These are phyloP conservation scores for Scaptomyza tumidula DNA, from an alignment of 2,888 invertebrate genomes.

Conservation along the genomic window DNA sequence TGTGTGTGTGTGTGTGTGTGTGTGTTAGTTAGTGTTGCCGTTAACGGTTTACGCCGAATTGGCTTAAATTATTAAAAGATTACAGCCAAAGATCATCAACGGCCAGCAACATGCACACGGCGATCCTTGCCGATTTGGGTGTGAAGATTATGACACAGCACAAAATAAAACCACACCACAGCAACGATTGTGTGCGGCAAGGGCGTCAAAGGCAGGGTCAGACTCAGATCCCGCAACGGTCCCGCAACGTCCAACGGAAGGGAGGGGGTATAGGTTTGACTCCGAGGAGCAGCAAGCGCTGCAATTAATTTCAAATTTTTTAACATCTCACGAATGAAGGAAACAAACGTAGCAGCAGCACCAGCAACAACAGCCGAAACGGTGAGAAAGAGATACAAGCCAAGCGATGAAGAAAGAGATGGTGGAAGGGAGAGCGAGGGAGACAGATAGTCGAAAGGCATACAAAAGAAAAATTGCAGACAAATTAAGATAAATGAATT, in stretches of 20 bases:
- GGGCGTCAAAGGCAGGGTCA: constrained; percentile 36
- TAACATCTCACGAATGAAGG: constrained; percentile 47
- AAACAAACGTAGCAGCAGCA: constrained; percentile 26
- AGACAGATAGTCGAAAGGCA: background rate
- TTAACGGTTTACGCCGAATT: constrained; percentile 81
- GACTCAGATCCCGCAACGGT: constrained; percentile 13
- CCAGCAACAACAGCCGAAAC: constrained; percentile 16
- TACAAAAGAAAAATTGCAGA: constrained; percentile 62
- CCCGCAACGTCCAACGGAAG: background rate
- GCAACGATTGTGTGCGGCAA: constrained; percentile 16
- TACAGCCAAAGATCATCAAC: constrained; percentile 70
- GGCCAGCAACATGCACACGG: constrained; percentile 44
- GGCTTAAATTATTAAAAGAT: constrained; percentile 83
- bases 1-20: constrained; percentile 14
- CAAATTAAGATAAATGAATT: constrained; percentile 82
- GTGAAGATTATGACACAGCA: constrained; percentile 81
- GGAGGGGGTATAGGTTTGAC: constrained; percentile 9
- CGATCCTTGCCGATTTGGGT: constrained; percentile 68
- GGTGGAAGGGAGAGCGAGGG: background rate
- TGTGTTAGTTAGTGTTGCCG: constrained; percentile 31
- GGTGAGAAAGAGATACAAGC: background rate
- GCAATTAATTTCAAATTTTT: constrained; percentile 81
- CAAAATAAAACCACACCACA: constrained; percentile 53
- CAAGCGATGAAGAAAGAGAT: background rate
- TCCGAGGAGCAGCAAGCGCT: constrained; percentile 52